Conservation (phyloP, 2,797 vertebrate genomes). For the Chrysolophus pictus region DNA sequence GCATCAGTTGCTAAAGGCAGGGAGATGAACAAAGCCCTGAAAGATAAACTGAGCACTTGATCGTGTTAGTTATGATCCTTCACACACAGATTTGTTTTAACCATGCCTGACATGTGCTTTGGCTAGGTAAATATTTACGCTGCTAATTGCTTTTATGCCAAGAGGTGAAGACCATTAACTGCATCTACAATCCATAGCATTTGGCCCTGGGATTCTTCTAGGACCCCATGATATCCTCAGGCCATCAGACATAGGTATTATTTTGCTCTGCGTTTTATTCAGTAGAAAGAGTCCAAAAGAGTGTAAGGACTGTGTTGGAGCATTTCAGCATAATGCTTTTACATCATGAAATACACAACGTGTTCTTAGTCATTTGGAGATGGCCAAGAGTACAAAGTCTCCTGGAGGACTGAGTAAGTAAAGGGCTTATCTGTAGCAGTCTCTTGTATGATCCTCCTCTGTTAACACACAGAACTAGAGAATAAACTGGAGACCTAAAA, state of each 20-base stretch:
- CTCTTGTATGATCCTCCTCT: not conserved
- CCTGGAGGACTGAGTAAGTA: not conserved
- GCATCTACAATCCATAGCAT: not conserved
- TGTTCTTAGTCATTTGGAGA: not conserved
- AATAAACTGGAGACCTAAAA: not conserved
- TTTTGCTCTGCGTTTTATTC: not conserved
- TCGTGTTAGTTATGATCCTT: not conserved
- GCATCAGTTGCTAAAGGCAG: not conserved
- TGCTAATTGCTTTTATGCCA: not conserved
- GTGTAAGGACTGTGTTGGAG: not conserved
- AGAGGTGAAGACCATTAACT: not conserved
- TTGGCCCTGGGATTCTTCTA: not conserved
- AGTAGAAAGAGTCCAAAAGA: not conserved
- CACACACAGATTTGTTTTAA: not conserved
- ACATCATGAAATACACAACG: not conserved
- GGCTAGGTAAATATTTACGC: not conserved
- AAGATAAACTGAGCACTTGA: not conserved
- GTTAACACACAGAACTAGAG: accelerated
- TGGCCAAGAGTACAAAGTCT: not conserved
- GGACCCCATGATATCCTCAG: not conserved
- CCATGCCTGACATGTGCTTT: not conserved
- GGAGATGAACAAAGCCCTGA: not conserved
- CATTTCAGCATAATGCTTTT: not conserved
- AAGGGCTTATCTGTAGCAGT: not conserved
- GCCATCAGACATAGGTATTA: not conserved